These are phyloP conservation scores for Aythya fuligula DNA, from an alignment of 2,797 vertebrate species.

Conservation along the genomic window DNA sequence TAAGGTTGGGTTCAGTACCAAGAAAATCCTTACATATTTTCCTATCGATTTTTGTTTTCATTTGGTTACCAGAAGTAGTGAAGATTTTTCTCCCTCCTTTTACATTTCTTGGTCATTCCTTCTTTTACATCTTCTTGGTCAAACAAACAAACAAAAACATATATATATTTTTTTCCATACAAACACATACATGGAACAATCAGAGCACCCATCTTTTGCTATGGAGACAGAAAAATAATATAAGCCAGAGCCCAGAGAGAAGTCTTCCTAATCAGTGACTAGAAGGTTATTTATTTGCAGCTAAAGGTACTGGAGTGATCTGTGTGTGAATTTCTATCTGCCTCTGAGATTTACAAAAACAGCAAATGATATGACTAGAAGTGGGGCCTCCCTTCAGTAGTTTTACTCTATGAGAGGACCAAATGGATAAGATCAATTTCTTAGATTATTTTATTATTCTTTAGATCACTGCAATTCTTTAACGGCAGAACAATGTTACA, in stretches of 20 bases:
- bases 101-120: neutral
- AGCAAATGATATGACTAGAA: neutral
- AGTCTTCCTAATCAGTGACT: neutral
- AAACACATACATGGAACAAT: neutral
- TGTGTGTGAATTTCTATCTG: neutral
- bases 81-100: neutral
- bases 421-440: neutral
- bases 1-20: neutral
- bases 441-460: neutral
- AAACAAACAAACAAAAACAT: neutral
- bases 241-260: neutral
- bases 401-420: neutral
- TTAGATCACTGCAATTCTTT: neutral
- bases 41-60: neutral
- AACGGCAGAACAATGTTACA: neutral
- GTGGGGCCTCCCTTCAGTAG: neutral
- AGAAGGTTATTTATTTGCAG: neutral
- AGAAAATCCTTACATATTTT: slow-evolving; percentile 4
- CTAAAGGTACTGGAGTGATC: neutral
- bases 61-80: neutral
- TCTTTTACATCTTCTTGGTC: neutral
- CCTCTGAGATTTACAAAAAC: neutral
- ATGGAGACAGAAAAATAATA: neutral
- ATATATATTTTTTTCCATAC: neutral
- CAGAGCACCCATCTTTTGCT: neutral